Conservation (phyloP, 2,888 invertebrate species). For the Pyrrhia umbra region DNA sequence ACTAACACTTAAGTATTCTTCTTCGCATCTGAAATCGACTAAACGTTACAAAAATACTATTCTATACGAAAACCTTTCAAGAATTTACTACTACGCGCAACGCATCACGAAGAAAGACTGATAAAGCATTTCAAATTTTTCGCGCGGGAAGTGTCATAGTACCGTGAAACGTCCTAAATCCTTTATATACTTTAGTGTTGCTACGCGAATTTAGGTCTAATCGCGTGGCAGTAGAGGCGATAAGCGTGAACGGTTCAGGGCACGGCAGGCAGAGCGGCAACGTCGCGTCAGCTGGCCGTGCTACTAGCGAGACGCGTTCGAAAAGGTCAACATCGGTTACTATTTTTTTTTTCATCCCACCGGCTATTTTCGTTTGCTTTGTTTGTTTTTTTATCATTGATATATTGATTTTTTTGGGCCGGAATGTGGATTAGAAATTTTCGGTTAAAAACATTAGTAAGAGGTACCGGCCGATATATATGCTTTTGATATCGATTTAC, state of each 20-base stretch:
- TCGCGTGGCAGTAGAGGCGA: conserved; percentile 78
- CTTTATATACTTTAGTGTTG: conserved; percentile 82
- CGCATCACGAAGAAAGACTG: conserved; percentile 79
- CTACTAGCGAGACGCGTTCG: conserved; percentile 86
- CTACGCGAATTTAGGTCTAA: conserved; percentile 74
- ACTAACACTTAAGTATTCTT: conserved; percentile 34
- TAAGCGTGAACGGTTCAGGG: conserved; percentile 81
- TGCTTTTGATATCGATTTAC: conserved; percentile 54
- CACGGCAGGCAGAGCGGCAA: conserved; percentile 81
- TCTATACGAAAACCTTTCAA: conserved; percentile 44
- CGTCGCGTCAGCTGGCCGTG: conserved; percentile 89
- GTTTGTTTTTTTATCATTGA: conserved; percentile 77
- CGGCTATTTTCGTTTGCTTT: conserved; percentile 82
- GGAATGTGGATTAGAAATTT: conserved; percentile 59
- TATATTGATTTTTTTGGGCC: conserved; percentile 69
- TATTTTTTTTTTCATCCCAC: conserved; percentile 83
- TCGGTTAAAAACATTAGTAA: conserved; percentile 35
- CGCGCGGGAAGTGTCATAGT: conserved; percentile 87
- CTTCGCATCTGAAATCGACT: conserved; percentile 29
- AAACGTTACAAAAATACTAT: conserved; percentile 44
- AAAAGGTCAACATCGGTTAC: conserved; percentile 89
- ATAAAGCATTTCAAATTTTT: conserved; percentile 90
- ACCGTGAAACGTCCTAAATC: conserved; percentile 84
- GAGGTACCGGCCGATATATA: conserved; percentile 40
- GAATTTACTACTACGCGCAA: conserved; percentile 71